A percentile compares a stretch with the other conserved stretches of the same genome.
phyloP scores from a whole-genome alignment of 2,888 invertebrate genomes.

The Colostygia pectinataria region DNA sequence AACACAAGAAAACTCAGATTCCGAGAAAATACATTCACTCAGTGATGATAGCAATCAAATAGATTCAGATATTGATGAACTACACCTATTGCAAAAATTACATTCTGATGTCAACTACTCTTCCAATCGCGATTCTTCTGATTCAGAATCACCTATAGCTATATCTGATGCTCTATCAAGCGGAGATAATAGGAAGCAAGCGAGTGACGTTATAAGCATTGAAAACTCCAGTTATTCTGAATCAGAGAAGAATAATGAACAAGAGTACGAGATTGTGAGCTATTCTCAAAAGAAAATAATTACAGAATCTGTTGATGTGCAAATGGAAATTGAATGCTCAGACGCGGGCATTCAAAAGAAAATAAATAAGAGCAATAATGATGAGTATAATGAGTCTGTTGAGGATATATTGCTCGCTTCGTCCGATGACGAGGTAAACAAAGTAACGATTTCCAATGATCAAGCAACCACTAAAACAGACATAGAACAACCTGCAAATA shows the following conservation, averaged over 20 bases:
- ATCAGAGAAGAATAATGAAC: constrained; percentile 48
- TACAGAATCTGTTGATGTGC: constrained; percentile 20
- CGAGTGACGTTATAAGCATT: constrained; percentile 66
- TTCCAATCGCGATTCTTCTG: constrained; percentile 57
- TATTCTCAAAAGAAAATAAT: constrained; percentile 11
- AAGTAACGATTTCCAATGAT: background rate
- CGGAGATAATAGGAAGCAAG: constrained; percentile 44
- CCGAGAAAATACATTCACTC: constrained; percentile 43
- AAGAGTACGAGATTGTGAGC: constrained; percentile 16
- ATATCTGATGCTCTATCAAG: constrained; percentile 64
- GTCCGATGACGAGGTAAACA: constrained; percentile 46
- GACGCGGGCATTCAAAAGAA: constrained; percentile 29
- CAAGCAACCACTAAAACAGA: constrained; percentile 2
- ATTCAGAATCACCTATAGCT: constrained; percentile 60
- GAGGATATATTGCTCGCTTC: constrained; percentile 62
- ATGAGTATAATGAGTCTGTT: constrained; percentile 45
- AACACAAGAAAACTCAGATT: constrained; percentile 12
- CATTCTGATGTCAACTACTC: constrained; percentile 56
- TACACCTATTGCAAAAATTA: constrained; percentile 66
- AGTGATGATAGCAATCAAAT: constrained; percentile 51
- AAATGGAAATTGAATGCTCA: constrained; percentile 40
- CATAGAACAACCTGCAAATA: constrained; percentile 2
- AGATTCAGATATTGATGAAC: constrained; percentile 67
- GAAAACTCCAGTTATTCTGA: constrained; percentile 76
- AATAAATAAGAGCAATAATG: constrained; percentile 40